These are phyloP conservation scores for Teleopsis dalmanni DNA, from an alignment of 1,140 invertebrate species.

Conservation along the genomic window DNA sequence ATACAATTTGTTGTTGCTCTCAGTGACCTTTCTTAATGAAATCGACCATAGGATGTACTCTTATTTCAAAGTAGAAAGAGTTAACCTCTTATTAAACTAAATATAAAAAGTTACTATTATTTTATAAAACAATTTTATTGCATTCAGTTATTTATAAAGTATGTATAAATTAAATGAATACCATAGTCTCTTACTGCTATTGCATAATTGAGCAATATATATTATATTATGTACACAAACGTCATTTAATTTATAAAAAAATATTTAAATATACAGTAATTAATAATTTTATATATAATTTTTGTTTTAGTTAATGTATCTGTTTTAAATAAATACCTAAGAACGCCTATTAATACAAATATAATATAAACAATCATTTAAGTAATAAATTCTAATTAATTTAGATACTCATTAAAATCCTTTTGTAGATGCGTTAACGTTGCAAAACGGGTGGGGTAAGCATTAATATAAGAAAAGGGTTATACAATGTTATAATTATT, in stretches of 20 bases:
- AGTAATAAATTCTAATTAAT: constrained; percentile 21
- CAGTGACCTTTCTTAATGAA: no score
- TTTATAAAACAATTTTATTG: no score
- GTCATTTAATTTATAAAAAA: no score
- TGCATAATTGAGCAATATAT: no score
- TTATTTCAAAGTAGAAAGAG: no score
- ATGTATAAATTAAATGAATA: background rate
- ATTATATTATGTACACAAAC: no score
- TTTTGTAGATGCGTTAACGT: constrained; percentile 26
- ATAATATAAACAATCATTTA: constrained; percentile 1
- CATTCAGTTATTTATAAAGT: no score
- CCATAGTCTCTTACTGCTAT: no score
- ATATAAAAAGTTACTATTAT: no score
- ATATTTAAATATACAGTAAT: background rate
- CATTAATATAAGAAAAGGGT: constrained; percentile 39
- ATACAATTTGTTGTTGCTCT: no score
- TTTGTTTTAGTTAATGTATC: background rate
- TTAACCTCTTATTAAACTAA: no score
- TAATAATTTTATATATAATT: background rate
- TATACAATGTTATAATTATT: constrained; percentile 6
- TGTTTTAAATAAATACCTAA: background rate
- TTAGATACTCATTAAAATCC: constrained; percentile 45
- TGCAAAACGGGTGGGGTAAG: constrained; percentile 31
- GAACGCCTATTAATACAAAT: background rate
- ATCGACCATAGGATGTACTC: no score